A percentile compares a stretch with the other conserved stretches of the same genome.
Evolutionary conservation across 2,113 vertebrate genomes (phyloP).

Genomic region (Coptodon rendalli): DNA sequence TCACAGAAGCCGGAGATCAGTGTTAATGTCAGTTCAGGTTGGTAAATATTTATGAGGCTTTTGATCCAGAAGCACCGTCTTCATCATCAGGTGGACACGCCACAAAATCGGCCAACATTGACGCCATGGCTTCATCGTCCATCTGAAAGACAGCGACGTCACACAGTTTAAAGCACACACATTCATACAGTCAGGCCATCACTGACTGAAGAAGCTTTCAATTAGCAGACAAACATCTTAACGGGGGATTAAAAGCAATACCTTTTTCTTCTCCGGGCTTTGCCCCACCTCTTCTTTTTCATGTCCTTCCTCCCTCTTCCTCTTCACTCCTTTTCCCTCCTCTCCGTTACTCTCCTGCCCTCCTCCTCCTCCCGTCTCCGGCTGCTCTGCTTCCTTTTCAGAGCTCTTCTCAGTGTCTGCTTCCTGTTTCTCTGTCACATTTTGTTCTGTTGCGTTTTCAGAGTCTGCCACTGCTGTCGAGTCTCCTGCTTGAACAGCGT

Average conservation of each 20-base stretch:
- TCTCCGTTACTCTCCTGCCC: slow-evolving; percentile 14
- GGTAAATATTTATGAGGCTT: slow-evolving; percentile 14
- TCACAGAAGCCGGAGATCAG: background rate
- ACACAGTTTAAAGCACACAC: background rate
- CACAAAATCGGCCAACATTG: slow-evolving; percentile 88
- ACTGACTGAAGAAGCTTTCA: background rate
- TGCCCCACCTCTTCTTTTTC: slow-evolving; percentile 22
- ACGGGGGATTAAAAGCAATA: background rate
- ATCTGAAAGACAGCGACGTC: slow-evolving; percentile 28
- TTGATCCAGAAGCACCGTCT: slow-evolving; percentile 55
- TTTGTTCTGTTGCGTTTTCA: background rate
- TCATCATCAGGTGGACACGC: slow-evolving; percentile 85
- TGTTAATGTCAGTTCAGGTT: background rate
- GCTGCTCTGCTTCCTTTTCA: background rate
- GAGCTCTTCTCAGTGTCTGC: background rate
- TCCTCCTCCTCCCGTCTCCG: background rate
- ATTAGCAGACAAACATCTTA: background rate
- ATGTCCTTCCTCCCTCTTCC: slow-evolving; percentile 60
- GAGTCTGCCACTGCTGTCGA: background rate
- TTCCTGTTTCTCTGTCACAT: background rate
- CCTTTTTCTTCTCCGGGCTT: slow-evolving; percentile 70
- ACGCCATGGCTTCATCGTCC: slow-evolving; percentile 76
- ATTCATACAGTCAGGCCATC: background rate
- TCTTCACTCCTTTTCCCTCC: slow-evolving; percentile 64
- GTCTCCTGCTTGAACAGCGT: background rate